A percentile compares a stretch with the other conserved stretches of the same genome.
Evolutionary conservation across 2,888 invertebrate genomes (phyloP).

Genomic region (Lithophane socia): DNA sequence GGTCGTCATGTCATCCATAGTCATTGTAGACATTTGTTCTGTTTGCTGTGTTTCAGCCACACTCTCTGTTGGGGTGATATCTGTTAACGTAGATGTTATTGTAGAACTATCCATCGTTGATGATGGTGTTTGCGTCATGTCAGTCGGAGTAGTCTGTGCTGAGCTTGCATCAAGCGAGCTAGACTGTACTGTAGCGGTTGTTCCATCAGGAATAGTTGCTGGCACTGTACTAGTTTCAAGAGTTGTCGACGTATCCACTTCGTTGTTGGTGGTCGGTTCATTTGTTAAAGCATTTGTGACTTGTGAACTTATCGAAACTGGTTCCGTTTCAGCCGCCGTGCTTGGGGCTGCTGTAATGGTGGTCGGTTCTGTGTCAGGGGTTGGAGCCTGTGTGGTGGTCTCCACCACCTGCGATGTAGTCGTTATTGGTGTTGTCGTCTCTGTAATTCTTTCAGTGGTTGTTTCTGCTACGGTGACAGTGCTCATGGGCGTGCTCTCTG

Average conservation of each 20-base stretch:
- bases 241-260: constrained; percentile 69
- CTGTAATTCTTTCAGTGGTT: constrained; percentile 53
- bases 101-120: constrained; percentile 51
- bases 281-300: constrained; percentile 69
- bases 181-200: constrained; percentile 34
- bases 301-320: constrained; percentile 64
- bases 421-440: constrained; percentile 47
- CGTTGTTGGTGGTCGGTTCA: constrained; percentile 74
- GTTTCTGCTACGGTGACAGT: constrained; percentile 51
- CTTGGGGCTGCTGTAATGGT: constrained; percentile 51
- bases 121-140: constrained; percentile 39
- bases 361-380: constrained; percentile 23
- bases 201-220: constrained; percentile 49
- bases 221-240: constrained; percentile 53
- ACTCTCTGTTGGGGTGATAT: constrained; percentile 47
- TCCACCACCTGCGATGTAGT: constrained; percentile 22
- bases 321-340: constrained; percentile 61
- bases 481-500: constrained; percentile 70
- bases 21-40: constrained; percentile 52
- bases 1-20: constrained; percentile 58
- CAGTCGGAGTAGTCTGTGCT: constrained; percentile 19
- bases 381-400: constrained; percentile 53
- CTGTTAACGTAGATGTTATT: constrained; percentile 34
- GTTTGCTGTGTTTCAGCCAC: constrained; percentile 53
- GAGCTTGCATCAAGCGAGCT: constrained; percentile 42